Base-by-base conservation (phyloP, 2,113 vertebrate genomes). In the Vulpes lagopus region DNA sequence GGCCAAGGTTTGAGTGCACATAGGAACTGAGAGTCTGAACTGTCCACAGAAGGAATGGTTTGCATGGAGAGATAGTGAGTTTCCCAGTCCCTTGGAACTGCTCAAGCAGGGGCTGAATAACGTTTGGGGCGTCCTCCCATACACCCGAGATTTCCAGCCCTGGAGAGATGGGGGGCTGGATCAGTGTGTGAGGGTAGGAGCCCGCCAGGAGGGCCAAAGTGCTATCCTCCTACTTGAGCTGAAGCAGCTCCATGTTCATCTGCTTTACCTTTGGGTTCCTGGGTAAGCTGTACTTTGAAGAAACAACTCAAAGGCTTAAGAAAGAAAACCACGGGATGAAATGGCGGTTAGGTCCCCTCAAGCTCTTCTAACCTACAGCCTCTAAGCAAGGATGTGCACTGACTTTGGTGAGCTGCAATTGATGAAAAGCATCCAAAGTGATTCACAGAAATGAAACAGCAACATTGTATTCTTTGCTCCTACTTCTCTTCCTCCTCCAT, bases 371-470 rank as follows among this genome's bases (percentile, higher is more conserved):
- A 69, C 38, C 71, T 15, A 9, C 0, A 2, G 55, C 35, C 23
- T 43, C 49, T 0, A 9, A 27, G 17, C 25, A 2, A 19, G 27
- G 3, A 0, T 9, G 30, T 0, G 2, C 30, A 0, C 6, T 2
- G 7, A 2, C 27, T 38, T 1, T 5, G 14, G 55, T 38, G 49
- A 89, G 60, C 71, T 5, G 9, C 9, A 65, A 25, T 0, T 16
- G 62, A 53, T 4, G 11, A 3, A 17, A 51, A 51, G 55, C 3
- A 59, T n/a, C 27, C 4, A 1, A 79, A 65, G 86, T 6, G 92
- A 60, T 65, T 59, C 64, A 65, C 11, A 22, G 59, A 59, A 57
- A n/a, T 8, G 32, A 38, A 85, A 59, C 0, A 14, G n/a, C 67
- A 51, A n/a, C 76, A 7, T 16, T 53, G 3, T 30, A 27, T 49